phyloP scores from a whole-genome alignment of 1,140 invertebrate species.

The Eubasilissa regina region DNA sequence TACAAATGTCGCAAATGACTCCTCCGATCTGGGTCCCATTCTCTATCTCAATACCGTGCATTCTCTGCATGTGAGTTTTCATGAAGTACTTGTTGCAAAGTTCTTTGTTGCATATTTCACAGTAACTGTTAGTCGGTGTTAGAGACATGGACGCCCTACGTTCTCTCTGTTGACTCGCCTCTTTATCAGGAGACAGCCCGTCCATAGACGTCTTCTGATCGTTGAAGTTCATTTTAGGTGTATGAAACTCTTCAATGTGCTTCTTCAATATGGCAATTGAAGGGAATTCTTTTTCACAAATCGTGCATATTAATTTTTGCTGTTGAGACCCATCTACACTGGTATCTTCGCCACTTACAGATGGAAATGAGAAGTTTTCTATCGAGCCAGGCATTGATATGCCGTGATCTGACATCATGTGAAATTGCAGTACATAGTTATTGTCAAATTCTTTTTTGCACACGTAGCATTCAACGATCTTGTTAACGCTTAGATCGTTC shows the following conservation, averaged over 20 bases:
- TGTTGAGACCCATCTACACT: slow-evolving; percentile 57
- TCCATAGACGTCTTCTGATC: slow-evolving; percentile 49
- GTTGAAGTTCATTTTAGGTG: slow-evolving; percentile 47
- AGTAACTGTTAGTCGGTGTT: slow-evolving; percentile 89
- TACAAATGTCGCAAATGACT: slow-evolving; percentile 96
- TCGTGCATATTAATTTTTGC: slow-evolving; percentile 52
- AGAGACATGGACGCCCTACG: slow-evolving; percentile 63
- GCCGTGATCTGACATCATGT: slow-evolving; percentile 77
- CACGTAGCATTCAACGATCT: slow-evolving; percentile 72
- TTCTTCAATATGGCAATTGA: slow-evolving; percentile 63
- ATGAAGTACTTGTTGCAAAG: slow-evolving; percentile 99
- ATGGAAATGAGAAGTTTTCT: slow-evolving; percentile 54
- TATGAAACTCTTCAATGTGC: slow-evolving; percentile 59
- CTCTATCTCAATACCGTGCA: slow-evolving; percentile 98
- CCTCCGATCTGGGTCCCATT: slow-evolving; percentile 92
- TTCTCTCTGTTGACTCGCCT: slow-evolving; percentile 52
- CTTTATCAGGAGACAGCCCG: slow-evolving; percentile 50
- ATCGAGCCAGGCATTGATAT: slow-evolving; percentile 55
- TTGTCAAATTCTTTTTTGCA: slow-evolving; percentile 78
- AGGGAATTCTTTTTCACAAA: slow-evolving; percentile 63
- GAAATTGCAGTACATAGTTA: slow-evolving; percentile 73
- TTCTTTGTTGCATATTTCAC: slow-evolving; percentile 99
- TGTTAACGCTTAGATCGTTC: slow-evolving; percentile 81
- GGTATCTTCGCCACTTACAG: slow-evolving; percentile 49
- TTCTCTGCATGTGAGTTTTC: slow-evolving; percentile 99